phyloP scores from a whole-genome alignment of 2,113 vertebrate species.

The Gorsachius goisagi region DNA sequence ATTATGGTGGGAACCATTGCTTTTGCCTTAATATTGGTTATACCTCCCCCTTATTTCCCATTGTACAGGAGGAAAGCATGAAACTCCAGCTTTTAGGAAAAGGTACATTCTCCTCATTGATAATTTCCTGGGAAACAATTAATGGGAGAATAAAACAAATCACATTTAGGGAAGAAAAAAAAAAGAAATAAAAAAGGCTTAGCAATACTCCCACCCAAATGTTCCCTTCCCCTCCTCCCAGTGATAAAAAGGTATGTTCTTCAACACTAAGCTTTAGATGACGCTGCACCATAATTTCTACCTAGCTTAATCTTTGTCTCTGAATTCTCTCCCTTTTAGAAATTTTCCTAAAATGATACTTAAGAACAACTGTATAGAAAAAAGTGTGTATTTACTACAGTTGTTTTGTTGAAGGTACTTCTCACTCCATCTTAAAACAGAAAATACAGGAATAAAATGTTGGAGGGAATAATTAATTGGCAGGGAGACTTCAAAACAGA shows the following conservation, averaged over 20 bases:
- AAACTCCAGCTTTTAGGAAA: not conserved
- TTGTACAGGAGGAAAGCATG: not conserved
- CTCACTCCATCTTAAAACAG: not conserved
- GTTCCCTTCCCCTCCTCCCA: not conserved
- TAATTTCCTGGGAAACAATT: not conserved
- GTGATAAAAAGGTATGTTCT: not conserved
- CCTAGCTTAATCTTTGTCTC: not conserved
- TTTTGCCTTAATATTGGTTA: not conserved
- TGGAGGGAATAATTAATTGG: not conserved
- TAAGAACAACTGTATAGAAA: not conserved
- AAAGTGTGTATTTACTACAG: not conserved
- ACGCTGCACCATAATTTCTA: not conserved
- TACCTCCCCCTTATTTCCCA: not conserved
- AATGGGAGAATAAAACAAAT: not conserved
- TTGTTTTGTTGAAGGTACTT: not conserved
- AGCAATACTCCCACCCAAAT: not conserved
- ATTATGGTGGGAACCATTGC: not conserved
- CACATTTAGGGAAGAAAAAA: fast-evolving
- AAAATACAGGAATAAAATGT: not conserved
- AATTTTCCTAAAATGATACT: not conserved
- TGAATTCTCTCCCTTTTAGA: not conserved
- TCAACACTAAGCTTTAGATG: not conserved
- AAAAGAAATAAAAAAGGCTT: not conserved
- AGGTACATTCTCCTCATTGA: not conserved
- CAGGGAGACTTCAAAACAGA: not conserved